Percentiles rank a stretch among this genome's conserved stretches.
Evolutionary conservation across 1,140 invertebrate species (phyloP).

Genomic region (Cardiocondyla obscurior): DNA sequence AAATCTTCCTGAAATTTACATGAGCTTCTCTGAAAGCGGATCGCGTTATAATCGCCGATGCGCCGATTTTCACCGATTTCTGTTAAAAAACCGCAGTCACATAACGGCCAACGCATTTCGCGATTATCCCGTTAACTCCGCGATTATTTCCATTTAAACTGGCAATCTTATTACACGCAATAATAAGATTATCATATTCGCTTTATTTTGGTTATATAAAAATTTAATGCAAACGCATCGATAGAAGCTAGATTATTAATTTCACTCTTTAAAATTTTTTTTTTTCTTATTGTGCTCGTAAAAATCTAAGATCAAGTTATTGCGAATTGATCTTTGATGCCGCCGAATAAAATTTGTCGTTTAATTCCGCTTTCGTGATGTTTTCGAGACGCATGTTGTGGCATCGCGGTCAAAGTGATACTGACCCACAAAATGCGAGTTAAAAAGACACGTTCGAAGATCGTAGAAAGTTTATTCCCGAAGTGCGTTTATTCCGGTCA

Average conservation of each 20-base stretch:
- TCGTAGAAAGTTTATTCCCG: constrained; percentile 63
- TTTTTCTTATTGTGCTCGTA: not conserved
- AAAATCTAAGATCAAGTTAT: not conserved
- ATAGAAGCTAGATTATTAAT: not conserved
- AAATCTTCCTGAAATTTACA: constrained; percentile 70
- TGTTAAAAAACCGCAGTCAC: not conserved
- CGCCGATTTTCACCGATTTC: constrained; percentile 21
- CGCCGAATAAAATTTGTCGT: not conserved
- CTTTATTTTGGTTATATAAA: not conserved
- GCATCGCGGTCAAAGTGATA: constrained; percentile 41
- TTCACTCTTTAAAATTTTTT: not conserved
- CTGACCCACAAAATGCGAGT: constrained; percentile 53
- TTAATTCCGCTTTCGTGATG: not conserved
- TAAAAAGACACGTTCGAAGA: constrained; percentile 24
- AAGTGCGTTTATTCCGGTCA: constrained; percentile 64
- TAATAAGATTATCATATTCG: not conserved
- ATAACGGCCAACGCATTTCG: not conserved
- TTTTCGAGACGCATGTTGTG: not conserved
- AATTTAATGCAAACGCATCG: not conserved
- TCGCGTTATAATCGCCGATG: constrained; percentile 56
- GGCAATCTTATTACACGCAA: not conserved
- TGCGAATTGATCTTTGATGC: not conserved
- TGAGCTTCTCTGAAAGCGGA: constrained; percentile 55
- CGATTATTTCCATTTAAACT: not conserved
- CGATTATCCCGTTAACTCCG: not conserved